These are phyloP conservation scores for Podilymbus podiceps DNA, from an alignment of 2,113 vertebrate species.

Conservation along the genomic window DNA sequence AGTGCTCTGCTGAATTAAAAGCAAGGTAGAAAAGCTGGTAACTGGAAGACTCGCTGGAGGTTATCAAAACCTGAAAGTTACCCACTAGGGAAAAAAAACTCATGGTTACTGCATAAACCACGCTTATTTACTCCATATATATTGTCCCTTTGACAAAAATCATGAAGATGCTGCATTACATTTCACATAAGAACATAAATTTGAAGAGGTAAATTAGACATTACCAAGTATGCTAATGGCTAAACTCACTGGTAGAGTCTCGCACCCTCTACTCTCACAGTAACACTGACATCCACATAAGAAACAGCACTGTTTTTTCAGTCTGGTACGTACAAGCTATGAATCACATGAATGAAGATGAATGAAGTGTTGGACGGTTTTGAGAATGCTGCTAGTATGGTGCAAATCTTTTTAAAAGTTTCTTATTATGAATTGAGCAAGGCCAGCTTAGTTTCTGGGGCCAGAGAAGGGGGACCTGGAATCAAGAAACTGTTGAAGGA, in stretches of 20 bases:
- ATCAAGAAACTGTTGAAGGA: neutral
- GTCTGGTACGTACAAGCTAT: neutral
- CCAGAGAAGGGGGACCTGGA: neutral
- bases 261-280: fast-evolving
- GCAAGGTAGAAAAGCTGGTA: neutral
- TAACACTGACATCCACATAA: neutral
- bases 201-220: neutral
- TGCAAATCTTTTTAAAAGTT: neutral
- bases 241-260: neutral
- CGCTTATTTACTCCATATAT: neutral
- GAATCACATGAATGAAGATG: neutral
- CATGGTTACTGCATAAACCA: neutral
- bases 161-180: neutral
- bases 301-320: neutral
- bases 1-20: neutral
- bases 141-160: neutral
- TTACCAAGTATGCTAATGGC: neutral
- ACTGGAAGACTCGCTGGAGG: neutral
- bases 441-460: neutral
- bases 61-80: neutral
- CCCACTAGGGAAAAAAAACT: neutral
- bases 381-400: neutral
- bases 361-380: neutral
- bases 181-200: neutral
- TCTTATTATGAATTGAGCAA: neutral